Evolutionary conservation across 2,113 vertebrate species (phyloP), one percentile per base, ranked within the genome.

Genomic region (Erythrocebus patas): DNA sequence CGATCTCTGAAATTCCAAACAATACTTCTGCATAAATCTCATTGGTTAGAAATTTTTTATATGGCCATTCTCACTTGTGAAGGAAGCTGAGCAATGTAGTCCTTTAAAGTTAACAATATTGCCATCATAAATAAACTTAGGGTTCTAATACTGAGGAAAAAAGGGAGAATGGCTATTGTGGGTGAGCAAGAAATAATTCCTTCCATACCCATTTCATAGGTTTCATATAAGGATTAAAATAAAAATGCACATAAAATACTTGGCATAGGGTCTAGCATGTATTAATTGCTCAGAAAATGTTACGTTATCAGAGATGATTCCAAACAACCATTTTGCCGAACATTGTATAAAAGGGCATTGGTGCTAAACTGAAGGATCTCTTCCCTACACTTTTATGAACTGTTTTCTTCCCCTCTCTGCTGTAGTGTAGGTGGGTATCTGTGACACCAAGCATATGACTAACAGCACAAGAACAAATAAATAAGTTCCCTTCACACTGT

Each of bases 391-490:
- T 66, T 3, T 11, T 73, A 38, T 17, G 35, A 90, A 52, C 38
- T 81, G 16, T 1, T 20, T 96, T 93, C 92, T 93, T 38, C 75
- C 38, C 48, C 52, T 90, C 10, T 61, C 59, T 82, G 72, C 16
- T 8, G 48, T 11, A 23, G 50, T 73, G 20, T 87, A 78, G 48
- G 45, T 89, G 68, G 27, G 52, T 76, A 40, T 48, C 45, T 73
- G 1, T 55, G 91, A 66, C 38, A 89, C 73, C 11, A 8, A 20
- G 27, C n/a, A 30, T 68, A 59, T 81, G 92, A 95, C n/a, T 48
- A 93, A 88, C 16, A 85, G 75, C 70, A 84, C 57, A 90, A 75
- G 72, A 86, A 59, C 90, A 97, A 95, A 94, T 87, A 92, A 90
- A 78, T 80, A 70, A 68, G 23, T 87, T 75, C 88, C 94, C 78